Base-by-base conservation (phyloP, 2,113 vertebrate species). In the Aphyosemion australe region DNA sequence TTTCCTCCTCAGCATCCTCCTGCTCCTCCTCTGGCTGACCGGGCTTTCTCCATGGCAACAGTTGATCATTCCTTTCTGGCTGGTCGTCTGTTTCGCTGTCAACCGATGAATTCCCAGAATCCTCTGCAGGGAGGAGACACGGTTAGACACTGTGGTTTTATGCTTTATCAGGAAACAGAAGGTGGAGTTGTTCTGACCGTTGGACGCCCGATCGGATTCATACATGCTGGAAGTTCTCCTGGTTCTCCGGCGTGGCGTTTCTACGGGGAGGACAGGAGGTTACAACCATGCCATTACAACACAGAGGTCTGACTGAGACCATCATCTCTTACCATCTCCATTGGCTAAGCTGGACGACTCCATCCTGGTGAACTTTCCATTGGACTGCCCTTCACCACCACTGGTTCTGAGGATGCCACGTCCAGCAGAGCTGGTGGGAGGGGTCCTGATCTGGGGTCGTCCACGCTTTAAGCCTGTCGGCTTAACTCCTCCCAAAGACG, bases 391-490 rank as follows among this genome's bases (percentile, higher is more conserved):
- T 74, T 99, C 97, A 0, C 77, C 93, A 87, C 76, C 93, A 1
- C 94, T 87, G 0, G 93, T 88, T 80, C 95, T 97, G 60, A 95
- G 89, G 52, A 94, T 68, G 68, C 92, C 87, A 70, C 94, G 94
- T 0, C 91, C 87, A 0, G 92, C 77, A 0, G 92, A 69, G 61
- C 90, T 91, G 21, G 91, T 92, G 34, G 96, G 94, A 0, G 94
- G 86, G n/a, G 94, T 93, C 76, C 96, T 95, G 81, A 94, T 91
- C 69, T 94, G 95, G 49, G 97, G 97, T 31, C 97, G 95, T 7
- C 97, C 97, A 15, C 97, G 93, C 76, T 95, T 97, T 11, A 91
- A 69, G 2, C 74, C 79, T 0, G 49, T 43, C 0, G 63, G 89
- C 82, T 94, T 92, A 14, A 21, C 1, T 0, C 45, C 1, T 1